These are phyloP conservation scores for Vulpes ferrilata DNA, from an alignment of 2,113 vertebrate species.

Conservation along the genomic window DNA sequence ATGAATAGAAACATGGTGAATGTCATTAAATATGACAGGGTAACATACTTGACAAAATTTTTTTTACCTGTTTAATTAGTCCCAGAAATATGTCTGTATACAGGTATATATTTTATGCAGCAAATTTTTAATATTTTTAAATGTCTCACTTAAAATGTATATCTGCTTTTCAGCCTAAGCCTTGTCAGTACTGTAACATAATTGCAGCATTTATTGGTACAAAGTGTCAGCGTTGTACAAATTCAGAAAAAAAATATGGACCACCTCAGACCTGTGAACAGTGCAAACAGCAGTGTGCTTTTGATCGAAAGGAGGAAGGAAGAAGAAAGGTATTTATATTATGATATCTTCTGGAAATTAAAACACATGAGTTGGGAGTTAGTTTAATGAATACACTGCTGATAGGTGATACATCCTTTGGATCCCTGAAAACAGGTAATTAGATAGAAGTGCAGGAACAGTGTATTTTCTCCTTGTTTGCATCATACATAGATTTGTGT, in stretches of 20 bases:
- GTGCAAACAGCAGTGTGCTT: slow-evolving; percentile 99
- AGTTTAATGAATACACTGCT: background rate
- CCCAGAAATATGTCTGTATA: background rate
- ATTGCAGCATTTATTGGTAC: slow-evolving; percentile 99
- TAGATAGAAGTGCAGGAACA: background rate
- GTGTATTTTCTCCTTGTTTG: background rate
- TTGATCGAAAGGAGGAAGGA: slow-evolving; percentile 98
- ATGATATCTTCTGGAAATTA: background rate
- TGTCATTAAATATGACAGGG: background rate
- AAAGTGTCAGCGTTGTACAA: slow-evolving; percentile 98
- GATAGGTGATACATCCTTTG: background rate
- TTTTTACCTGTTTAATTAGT: slow-evolving; percentile 29
- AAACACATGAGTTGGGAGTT: background rate
- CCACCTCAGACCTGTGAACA: slow-evolving; percentile 98
- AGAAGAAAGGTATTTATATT: slow-evolving; percentile 93
- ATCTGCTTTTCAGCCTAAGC: slow-evolving; percentile 93
- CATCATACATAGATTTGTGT: background rate
- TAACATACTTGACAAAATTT: background rate
- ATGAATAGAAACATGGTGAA: background rate
- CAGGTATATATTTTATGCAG: background rate
- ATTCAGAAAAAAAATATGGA: slow-evolving; percentile 99
- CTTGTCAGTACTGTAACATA: slow-evolving; percentile 99
- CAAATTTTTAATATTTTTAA: slow-evolving; percentile 37
- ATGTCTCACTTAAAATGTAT: slow-evolving; percentile 38
- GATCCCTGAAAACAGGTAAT: background rate